Evolutionary conservation across 1,140 invertebrate species (phyloP), one percentile per base, ranked within the genome.

Genomic region (Mizuhopecten yessoensis): DNA sequence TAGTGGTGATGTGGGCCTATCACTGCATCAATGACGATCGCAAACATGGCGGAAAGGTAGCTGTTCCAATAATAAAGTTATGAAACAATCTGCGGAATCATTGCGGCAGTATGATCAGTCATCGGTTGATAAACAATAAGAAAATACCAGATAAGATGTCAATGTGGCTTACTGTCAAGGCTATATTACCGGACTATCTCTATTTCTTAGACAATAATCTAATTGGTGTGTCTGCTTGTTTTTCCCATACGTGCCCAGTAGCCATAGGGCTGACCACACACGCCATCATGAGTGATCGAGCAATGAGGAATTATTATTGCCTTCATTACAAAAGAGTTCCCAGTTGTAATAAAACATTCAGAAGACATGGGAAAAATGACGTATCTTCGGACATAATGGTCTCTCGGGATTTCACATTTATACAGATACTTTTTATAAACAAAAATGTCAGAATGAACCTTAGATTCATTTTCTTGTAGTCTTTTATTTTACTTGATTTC

Each of bases 221-320:
- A 75, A 75, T 75, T 75, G 57, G 1, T n/a, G 17, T 75, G 57
- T 75, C 57, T 75, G 57, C 17, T 9, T 75, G 23, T 29, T 0
- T 75, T 17, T 75, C 57, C 57, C 57, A 75, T 75, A 75, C 57
- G 57, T 75, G 57, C n/a, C 57, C 57, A 13, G 23, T 29, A 75
- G 57, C 57, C 57, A 75, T 75, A 29, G 57, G 57, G 57, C 11
- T 75, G 57, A 75, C 57, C 57, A 75, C 57, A 75, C 57, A 75
- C 57, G 57, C 23, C 57, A 75, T 75, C 57, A 75, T 75, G 57
- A 75, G 57, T 75, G 57, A 75, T 75, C 57, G 57, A 75, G n/a
- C 57, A 75, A 75, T 75, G 57, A 75, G 57, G 57, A 75, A 75
- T 75, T 75, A 75, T 75, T 75, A 75, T 75, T 75, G 57, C 57